Percentiles rank a stretch among this genome's conserved stretches.
Conservation (phyloP, 2,113 vertebrate species). For the Zingel zingel region DNA sequence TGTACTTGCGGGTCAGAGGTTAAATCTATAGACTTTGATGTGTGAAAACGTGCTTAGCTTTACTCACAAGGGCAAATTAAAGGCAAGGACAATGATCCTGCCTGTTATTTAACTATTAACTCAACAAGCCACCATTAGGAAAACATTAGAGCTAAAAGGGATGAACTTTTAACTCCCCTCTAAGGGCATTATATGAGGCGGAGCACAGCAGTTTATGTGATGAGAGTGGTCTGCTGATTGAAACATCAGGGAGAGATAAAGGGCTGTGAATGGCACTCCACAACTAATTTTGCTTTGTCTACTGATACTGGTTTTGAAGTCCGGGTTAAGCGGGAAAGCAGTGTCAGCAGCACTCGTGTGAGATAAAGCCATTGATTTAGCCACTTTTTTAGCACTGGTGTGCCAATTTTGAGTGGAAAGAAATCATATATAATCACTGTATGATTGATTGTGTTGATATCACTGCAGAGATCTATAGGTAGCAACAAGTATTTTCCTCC, state of each 20-base stretch:
- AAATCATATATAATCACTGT: slow-evolving; percentile 20
- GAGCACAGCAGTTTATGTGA: slow-evolving; percentile 43
- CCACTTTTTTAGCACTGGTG: slow-evolving; percentile 14
- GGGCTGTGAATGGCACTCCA: slow-evolving; percentile 9
- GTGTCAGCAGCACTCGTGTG: slow-evolving; percentile 1
- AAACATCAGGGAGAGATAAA: slow-evolving; percentile 57
- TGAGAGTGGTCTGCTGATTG: slow-evolving; percentile 54
- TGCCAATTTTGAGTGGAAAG: slow-evolving; percentile 32
- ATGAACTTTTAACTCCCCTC: slow-evolving; percentile 79
- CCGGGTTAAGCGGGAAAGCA: slow-evolving; percentile 26
- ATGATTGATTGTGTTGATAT: slow-evolving; percentile 16
- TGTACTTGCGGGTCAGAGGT: slow-evolving; percentile 49
- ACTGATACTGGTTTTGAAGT: slow-evolving; percentile 52
- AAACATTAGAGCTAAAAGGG: slow-evolving; percentile 75
- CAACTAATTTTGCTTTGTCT: slow-evolving; percentile 10
- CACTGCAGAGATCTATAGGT: slow-evolving; percentile 27
- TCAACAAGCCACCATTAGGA: slow-evolving; percentile 79
- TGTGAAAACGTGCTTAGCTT: slow-evolving; percentile 73
- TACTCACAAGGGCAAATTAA: slow-evolving; percentile 60
- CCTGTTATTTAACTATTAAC: slow-evolving; percentile 78
- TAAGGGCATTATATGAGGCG: slow-evolving; percentile 47
- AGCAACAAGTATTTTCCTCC: slow-evolving; percentile 16
- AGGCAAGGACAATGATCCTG: slow-evolving; percentile 63
- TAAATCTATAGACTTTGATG: slow-evolving; percentile 74
- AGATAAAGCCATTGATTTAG: slow-evolving; percentile 35